Percentiles rank a stretch among this genome's conserved stretches.
Evolutionary conservation across 2,113 vertebrate species (phyloP).

Genomic region (Recurvirostra avosetta): DNA sequence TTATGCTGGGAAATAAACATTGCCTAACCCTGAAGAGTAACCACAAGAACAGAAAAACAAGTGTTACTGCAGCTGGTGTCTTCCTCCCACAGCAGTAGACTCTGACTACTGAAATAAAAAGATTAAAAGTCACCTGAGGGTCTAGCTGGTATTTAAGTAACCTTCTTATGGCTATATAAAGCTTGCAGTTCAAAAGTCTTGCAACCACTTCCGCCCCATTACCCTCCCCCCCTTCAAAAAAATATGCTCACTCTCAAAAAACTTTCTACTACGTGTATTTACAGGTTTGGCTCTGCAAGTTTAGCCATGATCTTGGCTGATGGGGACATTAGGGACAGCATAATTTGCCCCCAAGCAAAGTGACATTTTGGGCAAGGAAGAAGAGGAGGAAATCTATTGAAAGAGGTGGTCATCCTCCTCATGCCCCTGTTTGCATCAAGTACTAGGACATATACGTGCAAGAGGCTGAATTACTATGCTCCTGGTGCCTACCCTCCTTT

Average conservation of each 20-base stretch:
- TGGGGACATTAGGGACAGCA: background rate
- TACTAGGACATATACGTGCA: background rate
- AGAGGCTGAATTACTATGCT: background rate
- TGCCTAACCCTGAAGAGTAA: slow-evolving; percentile 75
- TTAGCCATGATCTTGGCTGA: background rate
- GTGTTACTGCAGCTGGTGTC: slow-evolving; percentile 1
- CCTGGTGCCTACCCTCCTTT: background rate
- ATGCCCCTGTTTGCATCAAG: background rate
- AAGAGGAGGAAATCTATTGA: background rate
- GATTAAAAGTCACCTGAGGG: background rate
- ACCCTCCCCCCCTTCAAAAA: background rate
- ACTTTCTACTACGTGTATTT: background rate
- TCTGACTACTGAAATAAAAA: background rate
- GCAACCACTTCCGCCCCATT: background rate
- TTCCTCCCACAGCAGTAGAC: background rate
- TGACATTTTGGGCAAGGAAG: background rate
- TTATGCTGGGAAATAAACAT: slow-evolving; percentile 75
- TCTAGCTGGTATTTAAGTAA: background rate
- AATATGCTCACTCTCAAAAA: background rate
- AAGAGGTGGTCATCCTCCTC: background rate
- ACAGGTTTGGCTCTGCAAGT: background rate
- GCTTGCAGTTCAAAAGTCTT: background rate
- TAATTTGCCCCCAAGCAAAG: background rate
- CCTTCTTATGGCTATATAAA: background rate
- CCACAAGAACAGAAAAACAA: slow-evolving; percentile 74